phyloP scores from a whole-genome alignment of 2,888 invertebrate genomes.

The Apotomis capreana region DNA sequence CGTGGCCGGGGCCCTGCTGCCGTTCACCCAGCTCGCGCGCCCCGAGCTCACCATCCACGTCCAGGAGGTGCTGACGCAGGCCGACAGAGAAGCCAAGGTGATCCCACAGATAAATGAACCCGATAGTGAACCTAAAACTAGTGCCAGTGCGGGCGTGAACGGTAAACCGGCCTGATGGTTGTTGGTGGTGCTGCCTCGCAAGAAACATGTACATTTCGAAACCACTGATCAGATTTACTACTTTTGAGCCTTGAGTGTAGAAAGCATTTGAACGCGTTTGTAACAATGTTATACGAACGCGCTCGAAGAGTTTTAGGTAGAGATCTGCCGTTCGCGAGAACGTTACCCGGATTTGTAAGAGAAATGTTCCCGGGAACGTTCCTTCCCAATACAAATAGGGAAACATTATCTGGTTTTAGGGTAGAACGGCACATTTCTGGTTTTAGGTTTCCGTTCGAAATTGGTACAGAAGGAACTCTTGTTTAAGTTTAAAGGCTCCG shows the following conservation, averaged over 20 bases:
- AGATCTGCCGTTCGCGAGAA: no score
- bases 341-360: no score
- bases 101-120: constrained; percentile 76
- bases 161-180: constrained; percentile 72
- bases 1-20: constrained; percentile 77
- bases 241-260: constrained; percentile 49
- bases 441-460: no score
- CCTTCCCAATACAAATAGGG: no score
- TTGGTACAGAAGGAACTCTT: no score
- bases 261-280: no score
- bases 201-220: constrained; percentile 80
- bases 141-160: constrained; percentile 40
- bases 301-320: no score
- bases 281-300: no score
- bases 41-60: constrained; percentile 77
- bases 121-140: constrained; percentile 39
- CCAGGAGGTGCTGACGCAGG: constrained; percentile 75
- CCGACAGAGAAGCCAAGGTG: constrained; percentile 56
- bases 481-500: no score
- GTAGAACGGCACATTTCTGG: no score
- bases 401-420: no score
- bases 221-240: constrained; percentile 74
- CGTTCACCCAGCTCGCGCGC: constrained; percentile 76
- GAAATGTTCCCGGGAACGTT: no score
- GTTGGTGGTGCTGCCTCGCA: constrained; percentile 69